Conservation (phyloP, 2,888 invertebrate species). For the Lomographa bimaculata region DNA sequence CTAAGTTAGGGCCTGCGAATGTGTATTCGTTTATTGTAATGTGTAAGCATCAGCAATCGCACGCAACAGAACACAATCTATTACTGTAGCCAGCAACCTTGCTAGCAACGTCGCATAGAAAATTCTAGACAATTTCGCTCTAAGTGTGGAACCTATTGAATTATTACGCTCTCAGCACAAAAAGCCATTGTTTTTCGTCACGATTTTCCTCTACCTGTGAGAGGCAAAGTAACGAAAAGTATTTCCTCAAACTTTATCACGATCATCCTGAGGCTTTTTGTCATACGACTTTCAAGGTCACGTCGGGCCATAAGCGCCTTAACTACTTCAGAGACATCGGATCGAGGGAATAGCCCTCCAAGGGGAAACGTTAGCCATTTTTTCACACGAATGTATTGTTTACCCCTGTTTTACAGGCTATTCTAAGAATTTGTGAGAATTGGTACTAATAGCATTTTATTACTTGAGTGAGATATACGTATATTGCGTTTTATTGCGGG, state of each 20-base stretch:
- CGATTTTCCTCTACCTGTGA: too few relatives aligned
- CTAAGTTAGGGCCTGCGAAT: too few relatives aligned
- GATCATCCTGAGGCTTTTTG: conserved; percentile 6
- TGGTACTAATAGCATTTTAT: conserved; percentile 42
- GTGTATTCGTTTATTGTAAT: too few relatives aligned
- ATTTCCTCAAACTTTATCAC: conserved; percentile 1
- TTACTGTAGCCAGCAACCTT: too few relatives aligned
- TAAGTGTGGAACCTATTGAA: too few relatives aligned
- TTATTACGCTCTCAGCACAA: too few relatives aligned
- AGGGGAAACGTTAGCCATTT: conserved; percentile 35
- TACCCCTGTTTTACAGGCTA: conserved; percentile 45
- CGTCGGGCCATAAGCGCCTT: conserved; percentile 9
- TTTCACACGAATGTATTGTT: conserved; percentile 43
- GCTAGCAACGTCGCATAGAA: too few relatives aligned
- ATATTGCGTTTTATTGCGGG: conserved; percentile 40
- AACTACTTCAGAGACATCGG: conserved; percentile 22
- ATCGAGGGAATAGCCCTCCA: conserved; percentile 29
- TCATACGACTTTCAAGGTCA: conserved; percentile 10
- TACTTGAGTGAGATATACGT: conserved; percentile 41
- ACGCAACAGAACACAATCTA: too few relatives aligned
- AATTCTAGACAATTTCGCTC: too few relatives aligned
- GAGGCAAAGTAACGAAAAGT: too few relatives aligned
- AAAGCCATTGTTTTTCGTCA: too few relatives aligned
- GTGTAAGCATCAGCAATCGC: too few relatives aligned
- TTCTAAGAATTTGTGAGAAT: conserved; percentile 44